A percentile compares a stretch with the other conserved stretches of the same genome.
phyloP scores from a whole-genome alignment of 1,140 invertebrate genomes.

The Zelostemma sp. region DNA sequence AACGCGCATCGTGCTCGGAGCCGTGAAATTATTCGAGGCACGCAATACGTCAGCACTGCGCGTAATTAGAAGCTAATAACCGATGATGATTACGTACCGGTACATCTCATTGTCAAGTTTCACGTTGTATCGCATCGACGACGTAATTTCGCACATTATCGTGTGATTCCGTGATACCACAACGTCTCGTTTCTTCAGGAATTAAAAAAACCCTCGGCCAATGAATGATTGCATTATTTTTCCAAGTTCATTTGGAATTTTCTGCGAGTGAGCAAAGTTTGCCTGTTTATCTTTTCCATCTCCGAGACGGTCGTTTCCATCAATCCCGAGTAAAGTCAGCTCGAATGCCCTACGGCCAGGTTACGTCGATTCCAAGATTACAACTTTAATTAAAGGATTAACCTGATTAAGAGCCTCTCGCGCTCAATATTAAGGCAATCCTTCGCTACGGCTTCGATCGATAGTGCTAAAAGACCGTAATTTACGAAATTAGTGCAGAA shows the following conservation, averaged over 20 bases:
- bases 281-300: constrained; percentile 37
- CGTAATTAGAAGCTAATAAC: constrained; percentile 39
- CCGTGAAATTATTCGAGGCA: constrained; percentile 38
- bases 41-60: constrained; percentile 29
- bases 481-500: background rate
- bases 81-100: constrained; percentile 34
- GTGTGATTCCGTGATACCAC: constrained; percentile 17
- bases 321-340: constrained; percentile 17
- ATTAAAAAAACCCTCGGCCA: background rate
- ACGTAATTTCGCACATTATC: constrained; percentile 23
- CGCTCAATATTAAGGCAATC: constrained; percentile 22
- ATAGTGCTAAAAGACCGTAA: background rate
- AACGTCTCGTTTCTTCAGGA: background rate
- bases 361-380: constrained; percentile 37
- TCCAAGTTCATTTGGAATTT: constrained; percentile 3
- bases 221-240: background rate
- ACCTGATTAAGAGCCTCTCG: constrained; percentile 29
- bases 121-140: constrained; percentile 3
- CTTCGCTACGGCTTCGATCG: background rate
- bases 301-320: constrained; percentile 17
- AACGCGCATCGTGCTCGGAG: constrained; percentile 15
- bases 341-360: constrained; percentile 9
- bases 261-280: constrained; percentile 1
- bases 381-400: constrained; percentile 45
- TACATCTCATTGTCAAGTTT: constrained; percentile 31